Percentiles rank a stretch among this genome's conserved stretches.
Conservation (phyloP, 2,888 invertebrate genomes). For the Clepsis dumicolana region DNA sequence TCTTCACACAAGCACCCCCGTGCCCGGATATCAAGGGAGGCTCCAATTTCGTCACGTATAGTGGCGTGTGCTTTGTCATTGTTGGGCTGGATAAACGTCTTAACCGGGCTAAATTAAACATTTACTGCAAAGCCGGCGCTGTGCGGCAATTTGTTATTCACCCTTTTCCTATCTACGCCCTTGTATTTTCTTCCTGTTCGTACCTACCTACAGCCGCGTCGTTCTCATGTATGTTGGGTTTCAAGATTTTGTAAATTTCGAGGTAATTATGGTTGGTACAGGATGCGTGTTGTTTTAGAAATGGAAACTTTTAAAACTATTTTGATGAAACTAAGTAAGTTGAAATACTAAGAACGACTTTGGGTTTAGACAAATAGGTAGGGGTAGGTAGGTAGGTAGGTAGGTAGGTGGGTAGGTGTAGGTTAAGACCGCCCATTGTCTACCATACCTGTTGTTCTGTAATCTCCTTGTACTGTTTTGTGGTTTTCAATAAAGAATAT, state of each 20-base stretch:
- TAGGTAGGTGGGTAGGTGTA: too few relatives aligned
- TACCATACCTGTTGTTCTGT: too few relatives aligned
- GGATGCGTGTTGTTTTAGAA: too few relatives aligned
- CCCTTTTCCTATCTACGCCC: slow-evolving; percentile 32
- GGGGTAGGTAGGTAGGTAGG: too few relatives aligned
- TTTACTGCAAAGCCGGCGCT: slow-evolving; percentile 47
- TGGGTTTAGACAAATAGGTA: too few relatives aligned
- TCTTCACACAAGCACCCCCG: slow-evolving; percentile 13
- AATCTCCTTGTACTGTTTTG: too few relatives aligned
- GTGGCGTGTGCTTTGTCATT: slow-evolving; percentile 54
- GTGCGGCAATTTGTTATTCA: slow-evolving; percentile 37
- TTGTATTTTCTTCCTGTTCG: slow-evolving; percentile 13
- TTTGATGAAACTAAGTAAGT: too few relatives aligned
- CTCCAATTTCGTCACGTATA: slow-evolving; percentile 55
- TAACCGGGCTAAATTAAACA: slow-evolving; percentile 57
- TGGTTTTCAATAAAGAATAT: too few relatives aligned
- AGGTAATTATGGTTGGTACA: too few relatives aligned
- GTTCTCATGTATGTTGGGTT: not conserved
- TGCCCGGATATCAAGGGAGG: slow-evolving; percentile 47
- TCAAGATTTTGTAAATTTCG: not conserved
- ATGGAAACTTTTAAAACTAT: too few relatives aligned
- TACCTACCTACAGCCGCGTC: not conserved
- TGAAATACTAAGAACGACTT: too few relatives aligned
- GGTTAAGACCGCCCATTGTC: too few relatives aligned
- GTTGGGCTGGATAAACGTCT: slow-evolving; percentile 55